These are phyloP conservation scores for Python bivittatus DNA, from an alignment of 2,113 vertebrate genomes.

Conservation along the genomic window DNA sequence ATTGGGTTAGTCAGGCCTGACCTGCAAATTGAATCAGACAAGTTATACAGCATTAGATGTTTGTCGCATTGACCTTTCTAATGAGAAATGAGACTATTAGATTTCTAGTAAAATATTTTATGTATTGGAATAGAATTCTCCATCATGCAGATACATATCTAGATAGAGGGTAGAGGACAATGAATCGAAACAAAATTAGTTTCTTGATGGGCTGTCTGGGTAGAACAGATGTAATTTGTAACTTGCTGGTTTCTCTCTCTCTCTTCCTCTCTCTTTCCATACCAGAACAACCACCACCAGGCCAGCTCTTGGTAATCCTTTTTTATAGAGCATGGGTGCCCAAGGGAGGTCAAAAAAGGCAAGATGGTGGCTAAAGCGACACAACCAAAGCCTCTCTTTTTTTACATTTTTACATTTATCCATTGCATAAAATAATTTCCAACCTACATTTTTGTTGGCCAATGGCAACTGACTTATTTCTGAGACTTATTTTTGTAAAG, in stretches of 20 bases:
- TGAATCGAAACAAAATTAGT: slow-evolving; percentile 51
- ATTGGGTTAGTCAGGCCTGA: slow-evolving; percentile 68
- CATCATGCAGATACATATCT: slow-evolving; percentile 53
- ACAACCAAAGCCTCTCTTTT: not conserved
- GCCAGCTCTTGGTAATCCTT: not conserved
- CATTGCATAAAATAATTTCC: not conserved
- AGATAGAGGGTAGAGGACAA: slow-evolving; percentile 32
- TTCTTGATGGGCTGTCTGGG: slow-evolving; percentile 55
- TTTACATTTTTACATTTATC: not conserved
- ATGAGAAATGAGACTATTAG: slow-evolving; percentile 72
- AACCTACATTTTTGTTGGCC: not conserved
- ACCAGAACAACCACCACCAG: not conserved
- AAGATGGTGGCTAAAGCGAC: not conserved
- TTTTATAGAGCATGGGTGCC: not conserved
- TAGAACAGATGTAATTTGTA: slow-evolving; percentile 63
- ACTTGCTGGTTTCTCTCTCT: slow-evolving; percentile 55
- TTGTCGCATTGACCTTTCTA: slow-evolving; percentile 70
- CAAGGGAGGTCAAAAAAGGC: not conserved
- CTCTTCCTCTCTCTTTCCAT: not conserved
- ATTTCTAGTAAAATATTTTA: slow-evolving; percentile 61
- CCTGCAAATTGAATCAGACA: slow-evolving; percentile 70
- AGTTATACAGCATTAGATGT: slow-evolving; percentile 58
- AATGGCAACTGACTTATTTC: not conserved
- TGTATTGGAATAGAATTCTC: slow-evolving; percentile 51
- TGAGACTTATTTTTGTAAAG: not conserved